Base-by-base conservation (phyloP, 2,888 invertebrate species). In the Aricia artaxerxes region DNA sequence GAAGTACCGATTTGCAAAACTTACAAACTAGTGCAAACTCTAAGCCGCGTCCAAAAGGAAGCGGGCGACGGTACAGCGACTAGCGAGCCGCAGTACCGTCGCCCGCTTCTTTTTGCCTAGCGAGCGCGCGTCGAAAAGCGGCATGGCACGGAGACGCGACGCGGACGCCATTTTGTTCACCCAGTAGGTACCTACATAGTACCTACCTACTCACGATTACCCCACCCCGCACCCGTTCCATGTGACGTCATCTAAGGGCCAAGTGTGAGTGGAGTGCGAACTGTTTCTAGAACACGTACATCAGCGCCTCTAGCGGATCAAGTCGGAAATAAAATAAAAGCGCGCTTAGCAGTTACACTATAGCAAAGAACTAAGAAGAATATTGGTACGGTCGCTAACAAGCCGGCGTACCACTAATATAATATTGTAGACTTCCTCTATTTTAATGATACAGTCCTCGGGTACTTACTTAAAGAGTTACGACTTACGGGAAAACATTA, bases 181-280 rank as follows among this genome's bases (percentile, higher is more conserved):
- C 24, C 31, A 35, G 24, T 78, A n/a, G 7, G 49, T 77, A 57
- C 64, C 38, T 53, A 69, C 31, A 38, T 75, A 53, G 64, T 69
- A 69, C 35, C 35, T 64, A 69, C 35, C 35, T 38, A 69, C 69
- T 69, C 69, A 38, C 69, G 69, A 35, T 69, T 38, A 69, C 69
- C 38, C 69, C 31, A 3, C 64, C 69, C 69, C 35, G 69, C 69
- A 69, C 24, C 4, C 69, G 69, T 69, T 38, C 11, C 13, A 38
- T 16, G 69, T 69, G 35, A 69, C 38, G 35, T 5, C 16, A 31
- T 69, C 69, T 13, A 35, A 38, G 16, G 11, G 35, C 69, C 5
- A 13, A 69, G 35, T 13, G 13, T 6, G 69, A 35, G 64, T 5
- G 35, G 35, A 13, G 69, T 69, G 64, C 13, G 4, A 38, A 31